Percentiles rank a stretch among this genome's conserved stretches.
phyloP scores from a whole-genome alignment of 2,888 invertebrate species.

The Tuta absoluta region DNA sequence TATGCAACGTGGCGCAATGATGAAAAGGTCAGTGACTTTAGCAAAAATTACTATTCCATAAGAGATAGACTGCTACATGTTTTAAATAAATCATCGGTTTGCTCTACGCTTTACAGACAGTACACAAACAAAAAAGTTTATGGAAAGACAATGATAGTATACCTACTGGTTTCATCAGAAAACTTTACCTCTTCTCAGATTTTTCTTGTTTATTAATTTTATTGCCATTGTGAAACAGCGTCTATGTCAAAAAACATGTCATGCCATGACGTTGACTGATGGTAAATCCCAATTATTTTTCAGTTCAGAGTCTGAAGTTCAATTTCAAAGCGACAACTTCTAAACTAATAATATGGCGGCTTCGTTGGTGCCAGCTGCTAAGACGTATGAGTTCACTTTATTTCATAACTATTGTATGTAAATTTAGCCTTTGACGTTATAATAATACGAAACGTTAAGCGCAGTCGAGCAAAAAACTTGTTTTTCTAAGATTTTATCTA shows the following conservation, averaged over 20 bases:
- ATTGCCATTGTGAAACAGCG: background rate
- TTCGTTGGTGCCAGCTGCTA: constrained; percentile 31
- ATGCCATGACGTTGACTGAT: background rate
- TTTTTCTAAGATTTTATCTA: constrained; percentile 23
- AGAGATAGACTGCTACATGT: too few relatives aligned
- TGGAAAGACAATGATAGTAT: too few relatives aligned
- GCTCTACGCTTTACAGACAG: too few relatives aligned
- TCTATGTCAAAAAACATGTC: background rate
- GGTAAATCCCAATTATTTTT: background rate
- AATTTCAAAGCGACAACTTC: background rate
- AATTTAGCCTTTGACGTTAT: constrained; percentile 28
- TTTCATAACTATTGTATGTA: constrained; percentile 33
- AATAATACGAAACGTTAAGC: constrained; percentile 19
- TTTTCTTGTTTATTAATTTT: too few relatives aligned
- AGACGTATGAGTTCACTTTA: constrained; percentile 27
- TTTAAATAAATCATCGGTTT: too few relatives aligned
- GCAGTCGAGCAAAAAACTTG: constrained; percentile 25
- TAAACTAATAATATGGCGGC: constrained; percentile 22
- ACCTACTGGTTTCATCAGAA: too few relatives aligned
- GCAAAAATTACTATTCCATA: too few relatives aligned
- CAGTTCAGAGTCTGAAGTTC: background rate
- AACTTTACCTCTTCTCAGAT: too few relatives aligned
- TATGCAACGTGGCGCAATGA: too few relatives aligned
- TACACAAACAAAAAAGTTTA: too few relatives aligned
- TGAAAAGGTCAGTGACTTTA: too few relatives aligned